These are phyloP conservation scores for Botia kubotai DNA, from an alignment of 2,797 vertebrate species.

Conservation along the genomic window DNA sequence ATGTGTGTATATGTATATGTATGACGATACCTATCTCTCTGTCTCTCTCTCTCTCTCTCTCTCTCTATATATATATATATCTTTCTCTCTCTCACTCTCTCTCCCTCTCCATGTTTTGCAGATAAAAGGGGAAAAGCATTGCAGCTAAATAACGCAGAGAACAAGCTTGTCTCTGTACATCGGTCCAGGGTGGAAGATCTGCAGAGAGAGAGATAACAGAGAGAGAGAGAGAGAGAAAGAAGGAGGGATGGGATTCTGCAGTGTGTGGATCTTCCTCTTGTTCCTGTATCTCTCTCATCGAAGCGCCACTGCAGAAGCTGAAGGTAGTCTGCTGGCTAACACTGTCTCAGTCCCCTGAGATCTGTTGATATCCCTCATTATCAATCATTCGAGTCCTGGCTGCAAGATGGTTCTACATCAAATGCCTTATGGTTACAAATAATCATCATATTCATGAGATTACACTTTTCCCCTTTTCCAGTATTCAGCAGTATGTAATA, in stretches of 20 bases:
- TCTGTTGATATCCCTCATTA: conserved; percentile 3
- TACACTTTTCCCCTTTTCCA: not conserved
- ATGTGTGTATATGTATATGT: conserved; percentile 43
- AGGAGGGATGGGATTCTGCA: conserved; percentile 70
- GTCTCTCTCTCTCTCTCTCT: conserved; percentile 41
- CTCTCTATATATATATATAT: conserved; percentile 20
- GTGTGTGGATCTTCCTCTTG: conserved; percentile 75
- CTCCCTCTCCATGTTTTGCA: conserved; percentile 62
- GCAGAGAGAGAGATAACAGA: conserved; percentile 63
- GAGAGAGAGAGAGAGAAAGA: conserved; percentile 52
- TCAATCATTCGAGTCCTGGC: not conserved
- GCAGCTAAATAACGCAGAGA: conserved; percentile 68
- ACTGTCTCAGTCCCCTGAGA: not conserved
- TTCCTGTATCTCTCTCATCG: conserved; percentile 70
- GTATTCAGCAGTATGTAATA: not conserved
- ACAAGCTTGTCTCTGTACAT: conserved; percentile 49
- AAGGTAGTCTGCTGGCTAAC: conserved; percentile 71
- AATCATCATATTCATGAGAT: not conserved
- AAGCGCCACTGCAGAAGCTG: conserved; percentile 70
- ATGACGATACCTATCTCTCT: conserved; percentile 42
- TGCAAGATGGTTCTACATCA: not conserved
- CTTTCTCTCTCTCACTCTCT: conserved; percentile 40
- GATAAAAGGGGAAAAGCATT: conserved; percentile 63
- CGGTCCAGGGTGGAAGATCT: conserved; percentile 56
- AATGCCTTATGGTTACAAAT: not conserved